These are phyloP conservation scores for Ctenopoma kingsleyae DNA, from an alignment of 2,797 vertebrate species.

Conservation along the genomic window DNA sequence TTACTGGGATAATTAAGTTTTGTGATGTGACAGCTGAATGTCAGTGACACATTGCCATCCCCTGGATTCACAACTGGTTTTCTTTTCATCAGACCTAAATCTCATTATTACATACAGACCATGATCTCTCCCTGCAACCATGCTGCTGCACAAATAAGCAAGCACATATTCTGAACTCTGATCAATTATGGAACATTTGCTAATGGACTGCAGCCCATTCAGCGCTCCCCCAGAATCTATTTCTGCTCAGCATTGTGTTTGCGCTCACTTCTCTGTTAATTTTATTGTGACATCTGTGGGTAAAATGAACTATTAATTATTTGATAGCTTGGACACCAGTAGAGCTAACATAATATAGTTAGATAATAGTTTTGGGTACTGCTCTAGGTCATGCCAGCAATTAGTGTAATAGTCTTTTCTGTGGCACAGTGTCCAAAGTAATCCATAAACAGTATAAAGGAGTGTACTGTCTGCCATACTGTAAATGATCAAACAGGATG, in stretches of 20 bases:
- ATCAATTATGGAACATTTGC: slow-evolving; percentile 64
- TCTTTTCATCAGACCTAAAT: slow-evolving; percentile 62
- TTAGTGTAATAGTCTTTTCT: slow-evolving; percentile 55
- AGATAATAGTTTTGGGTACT: slow-evolving; percentile 43
- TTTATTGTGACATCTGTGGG: slow-evolving; percentile 31
- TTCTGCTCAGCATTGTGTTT: slow-evolving; percentile 26
- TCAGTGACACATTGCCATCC: neutral
- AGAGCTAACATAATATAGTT: slow-evolving; percentile 30
- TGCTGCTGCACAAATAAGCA: slow-evolving; percentile 14
- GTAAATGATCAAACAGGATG: slow-evolving; percentile 36
- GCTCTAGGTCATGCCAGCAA: slow-evolving; percentile 52
- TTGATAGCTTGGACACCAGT: slow-evolving; percentile 30
- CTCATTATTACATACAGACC: slow-evolving; percentile 61
- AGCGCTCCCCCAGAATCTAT: slow-evolving; percentile 7
- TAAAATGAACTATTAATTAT: slow-evolving; percentile 54
- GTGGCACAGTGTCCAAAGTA: slow-evolving; percentile 35
- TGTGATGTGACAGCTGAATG: slow-evolving; percentile 7
- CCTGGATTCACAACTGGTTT: slow-evolving; percentile 9
- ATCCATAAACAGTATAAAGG: slow-evolving; percentile 38
- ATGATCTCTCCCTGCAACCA: slow-evolving; percentile 27
- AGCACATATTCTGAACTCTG: slow-evolving; percentile 53
- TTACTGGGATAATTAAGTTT: slow-evolving; percentile 31
- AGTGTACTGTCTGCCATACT: slow-evolving; percentile 20
- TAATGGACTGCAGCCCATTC: slow-evolving; percentile 57
- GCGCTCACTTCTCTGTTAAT: slow-evolving; percentile 13